Evolutionary conservation across 2,113 vertebrate species (phyloP).

Genomic region (Rhagologus leucostigma): DNA sequence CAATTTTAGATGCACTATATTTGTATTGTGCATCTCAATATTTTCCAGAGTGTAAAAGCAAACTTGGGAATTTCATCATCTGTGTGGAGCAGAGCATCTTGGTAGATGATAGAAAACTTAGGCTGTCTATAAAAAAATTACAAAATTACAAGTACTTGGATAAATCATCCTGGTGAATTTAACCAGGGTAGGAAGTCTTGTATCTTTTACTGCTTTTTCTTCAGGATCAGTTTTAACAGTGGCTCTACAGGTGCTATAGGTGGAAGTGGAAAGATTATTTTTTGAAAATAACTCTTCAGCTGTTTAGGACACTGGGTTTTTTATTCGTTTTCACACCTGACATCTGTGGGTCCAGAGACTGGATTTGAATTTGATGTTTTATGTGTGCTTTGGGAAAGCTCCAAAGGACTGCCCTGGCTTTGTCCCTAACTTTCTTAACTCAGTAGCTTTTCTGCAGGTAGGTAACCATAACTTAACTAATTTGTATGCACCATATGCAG

Average conservation of each 20-base stretch:
- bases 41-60: not conserved
- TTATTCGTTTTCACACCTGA: slow-evolving; percentile 7
- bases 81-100: not conserved
- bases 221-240: slow-evolving; percentile 12
- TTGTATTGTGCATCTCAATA: not conserved
- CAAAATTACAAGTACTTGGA: not conserved
- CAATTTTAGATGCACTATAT: not conserved
- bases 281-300: not conserved
- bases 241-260: not conserved
- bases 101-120: not conserved
- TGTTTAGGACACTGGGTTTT: not conserved
- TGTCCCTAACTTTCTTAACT: slow-evolving; percentile 30
- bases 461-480: slow-evolving; percentile 50
- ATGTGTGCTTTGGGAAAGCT: not conserved
- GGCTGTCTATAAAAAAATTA: not conserved
- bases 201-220: not conserved
- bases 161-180: slow-evolving; percentile 4
- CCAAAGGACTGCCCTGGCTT: not conserved
- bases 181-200: not conserved
- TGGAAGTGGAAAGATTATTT: not conserved
- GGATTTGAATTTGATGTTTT: slow-evolving; percentile 30
- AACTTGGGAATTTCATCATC: not conserved
- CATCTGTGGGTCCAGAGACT: not conserved
- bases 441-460: slow-evolving; percentile 34
- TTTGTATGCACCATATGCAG: slow-evolving; percentile 35